Conservation (phyloP, 1,140 invertebrate genomes). For the Drosophila littoralis region DNA sequence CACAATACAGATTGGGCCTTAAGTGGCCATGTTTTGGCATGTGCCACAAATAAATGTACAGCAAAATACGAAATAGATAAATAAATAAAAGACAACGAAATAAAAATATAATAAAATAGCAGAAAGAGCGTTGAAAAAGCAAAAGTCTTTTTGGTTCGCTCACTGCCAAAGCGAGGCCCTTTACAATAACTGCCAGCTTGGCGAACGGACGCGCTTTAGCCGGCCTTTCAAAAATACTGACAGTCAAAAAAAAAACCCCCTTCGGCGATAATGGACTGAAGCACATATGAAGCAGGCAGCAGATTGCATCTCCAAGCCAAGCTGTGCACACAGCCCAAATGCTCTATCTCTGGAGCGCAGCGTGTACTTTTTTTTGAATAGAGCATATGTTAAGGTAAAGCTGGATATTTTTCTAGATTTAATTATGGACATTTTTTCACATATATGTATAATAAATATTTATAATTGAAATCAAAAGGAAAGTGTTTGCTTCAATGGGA, state of each 20-base stretch:
- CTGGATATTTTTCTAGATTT: too few species aligned
- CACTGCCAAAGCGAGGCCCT: conserved; percentile 29
- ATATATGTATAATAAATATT: too few species aligned
- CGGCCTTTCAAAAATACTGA: conserved; percentile 37
- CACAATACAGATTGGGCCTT: conserved; percentile 45
- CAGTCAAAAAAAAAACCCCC: not conserved
- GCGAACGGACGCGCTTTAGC: conserved; percentile 11
- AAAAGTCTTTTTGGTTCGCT: conserved; percentile 26
- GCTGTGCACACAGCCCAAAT: not conserved
- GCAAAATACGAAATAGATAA: not conserved
- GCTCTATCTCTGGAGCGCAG: not conserved
- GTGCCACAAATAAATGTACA: conserved; percentile 32
- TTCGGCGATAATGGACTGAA: conserved; percentile 19
- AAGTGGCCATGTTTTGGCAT: conserved; percentile 50
- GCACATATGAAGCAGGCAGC: not conserved
- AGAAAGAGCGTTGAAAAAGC: conserved; percentile 12
- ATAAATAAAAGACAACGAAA: conserved; percentile 3
- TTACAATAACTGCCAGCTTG: conserved; percentile 18
- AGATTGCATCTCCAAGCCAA: not conserved
- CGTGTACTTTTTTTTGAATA: too few species aligned
- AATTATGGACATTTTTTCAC: too few species aligned
- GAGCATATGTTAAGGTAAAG: too few species aligned
- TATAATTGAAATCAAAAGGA: too few species aligned
- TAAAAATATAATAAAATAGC: conserved; percentile 5
- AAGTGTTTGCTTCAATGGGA: too few species aligned